Conservation (phyloP, 1,140 invertebrate species). For the Drosophila busckii region DNA sequence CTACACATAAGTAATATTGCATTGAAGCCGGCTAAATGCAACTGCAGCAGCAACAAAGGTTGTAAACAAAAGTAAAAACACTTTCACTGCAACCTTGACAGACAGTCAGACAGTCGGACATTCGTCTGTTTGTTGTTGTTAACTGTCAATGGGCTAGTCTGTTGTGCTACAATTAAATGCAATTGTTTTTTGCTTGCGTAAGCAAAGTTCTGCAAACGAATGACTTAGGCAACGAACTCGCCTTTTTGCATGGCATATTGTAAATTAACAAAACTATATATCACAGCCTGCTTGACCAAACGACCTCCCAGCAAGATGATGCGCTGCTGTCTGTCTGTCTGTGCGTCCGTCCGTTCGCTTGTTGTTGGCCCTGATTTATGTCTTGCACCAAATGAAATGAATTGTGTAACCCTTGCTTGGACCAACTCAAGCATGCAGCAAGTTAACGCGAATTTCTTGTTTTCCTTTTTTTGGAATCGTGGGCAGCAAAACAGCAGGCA, state of each 20-base stretch:
- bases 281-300: constrained; percentile 43
- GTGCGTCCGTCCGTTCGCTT: constrained; percentile 44
- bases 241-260: constrained; percentile 24
- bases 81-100: constrained; percentile 76
- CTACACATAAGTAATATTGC: constrained; percentile 24
- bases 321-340: constrained; percentile 10
- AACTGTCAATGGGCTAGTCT: neutral
- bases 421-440: constrained; percentile 10
- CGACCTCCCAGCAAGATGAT: constrained; percentile 60
- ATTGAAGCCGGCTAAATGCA: constrained; percentile 66
- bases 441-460: constrained; percentile 73
- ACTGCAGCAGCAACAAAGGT: constrained; percentile 35
- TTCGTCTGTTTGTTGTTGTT: neutral
- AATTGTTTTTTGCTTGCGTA: constrained; percentile 40
- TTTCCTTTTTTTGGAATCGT: constrained; percentile 56
- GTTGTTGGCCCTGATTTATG: constrained; percentile 73
- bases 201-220: constrained; percentile 51
- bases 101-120: neutral
- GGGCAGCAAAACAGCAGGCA: constrained; percentile 41
- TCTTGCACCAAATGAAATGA: constrained; percentile 75
- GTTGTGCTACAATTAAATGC: constrained; percentile 54
- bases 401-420: constrained; percentile 66
- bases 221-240: constrained; percentile 62
- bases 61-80: constrained; percentile 70
- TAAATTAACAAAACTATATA: constrained; percentile 74